Percentiles rank a stretch among this genome's conserved stretches.
phyloP scores from a whole-genome alignment of 1,140 invertebrate genomes.

The Andricus grossulariae region DNA sequence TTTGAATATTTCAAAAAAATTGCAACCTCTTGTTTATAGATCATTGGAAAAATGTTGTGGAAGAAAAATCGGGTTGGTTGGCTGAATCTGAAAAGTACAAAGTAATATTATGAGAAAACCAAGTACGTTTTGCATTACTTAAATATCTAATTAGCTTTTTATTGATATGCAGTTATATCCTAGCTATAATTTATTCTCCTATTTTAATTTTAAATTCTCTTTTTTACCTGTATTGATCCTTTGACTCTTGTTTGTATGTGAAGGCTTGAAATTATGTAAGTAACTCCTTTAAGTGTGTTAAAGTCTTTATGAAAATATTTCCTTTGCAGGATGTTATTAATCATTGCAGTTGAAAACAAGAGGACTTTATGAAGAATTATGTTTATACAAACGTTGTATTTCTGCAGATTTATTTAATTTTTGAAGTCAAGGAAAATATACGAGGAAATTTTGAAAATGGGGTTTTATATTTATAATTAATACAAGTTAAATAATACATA shows the following conservation, averaged over 20 bases:
- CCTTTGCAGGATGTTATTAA: not conserved
- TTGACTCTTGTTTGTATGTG: slow-evolving; percentile 1
- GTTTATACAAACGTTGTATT: not conserved
- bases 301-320: not conserved
- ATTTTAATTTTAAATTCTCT: slow-evolving; percentile 17
- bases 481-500: slow-evolving; percentile 64
- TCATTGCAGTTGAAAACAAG: not conserved
- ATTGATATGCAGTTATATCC: not conserved
- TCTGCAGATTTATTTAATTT: not conserved
- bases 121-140: slow-evolving; percentile 6
- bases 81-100: slow-evolving; percentile 78
- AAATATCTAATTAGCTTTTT: not conserved
- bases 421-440: not conserved
- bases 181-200: not conserved
- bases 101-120: slow-evolving; percentile 40
- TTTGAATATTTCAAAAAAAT: not conserved
- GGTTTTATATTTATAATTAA: slow-evolving; percentile 49
- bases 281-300: not conserved
- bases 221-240: slow-evolving; percentile 7
- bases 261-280: slow-evolving; percentile 15
- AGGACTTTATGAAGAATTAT: too few relatives aligned
- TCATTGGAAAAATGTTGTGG: slow-evolving; percentile 77
- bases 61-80: slow-evolving; percentile 77
- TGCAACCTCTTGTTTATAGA: slow-evolving; percentile 57
- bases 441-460: not conserved